Conservation (phyloP, 1,140 invertebrate genomes). For the Trachymyrmex septentrionalis region DNA sequence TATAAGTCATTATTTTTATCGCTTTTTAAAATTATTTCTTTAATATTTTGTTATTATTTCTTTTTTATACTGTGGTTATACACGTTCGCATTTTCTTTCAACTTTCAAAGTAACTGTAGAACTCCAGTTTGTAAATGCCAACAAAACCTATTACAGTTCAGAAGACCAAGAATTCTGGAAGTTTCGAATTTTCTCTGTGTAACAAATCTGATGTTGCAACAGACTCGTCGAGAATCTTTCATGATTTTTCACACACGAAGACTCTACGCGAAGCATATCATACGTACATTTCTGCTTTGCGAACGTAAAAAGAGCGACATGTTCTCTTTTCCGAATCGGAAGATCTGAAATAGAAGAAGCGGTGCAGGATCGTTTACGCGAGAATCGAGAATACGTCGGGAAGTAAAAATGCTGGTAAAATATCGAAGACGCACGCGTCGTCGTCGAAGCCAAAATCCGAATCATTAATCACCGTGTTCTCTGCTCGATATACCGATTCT, state of each 20-base stretch:
- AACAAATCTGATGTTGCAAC: constrained; percentile 4
- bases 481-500: constrained; percentile 49
- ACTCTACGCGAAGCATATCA: not conserved
- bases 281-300: not conserved
- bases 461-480: constrained; percentile 59
- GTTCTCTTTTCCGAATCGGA: constrained; percentile 22
- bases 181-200: constrained; percentile 25
- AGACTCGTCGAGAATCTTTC: not conserved
- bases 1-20: too few relatives aligned
- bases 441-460: constrained; percentile 55
- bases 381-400: constrained; percentile 53
- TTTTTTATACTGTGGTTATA: not conserved
- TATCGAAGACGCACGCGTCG: constrained; percentile 53
- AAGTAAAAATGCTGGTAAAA: constrained; percentile 49
- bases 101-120: not conserved
- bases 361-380: constrained; percentile 34
- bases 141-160: constrained; percentile 29
- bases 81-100: not conserved
- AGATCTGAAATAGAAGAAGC: constrained; percentile 41
- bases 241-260: constrained; percentile 7
- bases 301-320: constrained; percentile 20
- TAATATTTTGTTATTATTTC: not conserved
- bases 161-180: constrained; percentile 28
- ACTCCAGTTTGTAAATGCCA: constrained; percentile 11
- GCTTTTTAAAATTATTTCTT: not conserved